A percentile compares a stretch with the other conserved stretches of the same genome.
These are phyloP conservation scores for Actinia tenebrosa DNA, from an alignment of 64 coral and sea anemone genomes.

Conservation along the genomic window DNA sequence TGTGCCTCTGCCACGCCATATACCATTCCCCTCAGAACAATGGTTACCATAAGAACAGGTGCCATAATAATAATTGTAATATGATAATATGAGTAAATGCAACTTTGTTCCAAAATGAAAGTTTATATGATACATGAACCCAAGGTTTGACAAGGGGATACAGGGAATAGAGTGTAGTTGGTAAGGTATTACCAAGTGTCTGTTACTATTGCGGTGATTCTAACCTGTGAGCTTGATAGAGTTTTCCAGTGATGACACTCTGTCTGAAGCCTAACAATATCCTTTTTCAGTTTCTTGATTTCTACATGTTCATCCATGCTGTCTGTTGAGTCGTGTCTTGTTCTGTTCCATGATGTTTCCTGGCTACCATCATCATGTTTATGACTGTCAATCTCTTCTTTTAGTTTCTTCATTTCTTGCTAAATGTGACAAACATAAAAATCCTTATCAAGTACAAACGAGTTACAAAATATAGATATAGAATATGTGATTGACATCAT, in stretches of 20 bases:
- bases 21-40: too few relatives aligned
- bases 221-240: slow-evolving; percentile 31
- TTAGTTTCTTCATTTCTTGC: slow-evolving; percentile 60
- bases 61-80: too few relatives aligned
- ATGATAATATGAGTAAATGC: too few relatives aligned
- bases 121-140: too few relatives aligned
- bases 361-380: slow-evolving; percentile 21
- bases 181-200: too few relatives aligned
- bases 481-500: too few relatives aligned
- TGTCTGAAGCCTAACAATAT: slow-evolving; percentile 43
- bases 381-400: slow-evolving; percentile 32
- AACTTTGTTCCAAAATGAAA: too few relatives aligned
- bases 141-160: too few relatives aligned
- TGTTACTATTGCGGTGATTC: background rate
- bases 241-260: slow-evolving; percentile 69
- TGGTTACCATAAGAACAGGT: too few relatives aligned
- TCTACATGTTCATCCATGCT: slow-evolving; percentile 51
- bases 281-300: slow-evolving; percentile 45
- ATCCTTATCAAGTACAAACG: background rate
- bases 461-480: too few relatives aligned
- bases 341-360: slow-evolving; percentile 21
- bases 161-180: too few relatives aligned
- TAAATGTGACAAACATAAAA: background rate
- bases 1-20: too few relatives aligned
- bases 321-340: slow-evolving; percentile 48